Evolutionary conservation across 2,113 vertebrate genomes (phyloP).

Genomic region (Phrynocephalus versicolor): DNA sequence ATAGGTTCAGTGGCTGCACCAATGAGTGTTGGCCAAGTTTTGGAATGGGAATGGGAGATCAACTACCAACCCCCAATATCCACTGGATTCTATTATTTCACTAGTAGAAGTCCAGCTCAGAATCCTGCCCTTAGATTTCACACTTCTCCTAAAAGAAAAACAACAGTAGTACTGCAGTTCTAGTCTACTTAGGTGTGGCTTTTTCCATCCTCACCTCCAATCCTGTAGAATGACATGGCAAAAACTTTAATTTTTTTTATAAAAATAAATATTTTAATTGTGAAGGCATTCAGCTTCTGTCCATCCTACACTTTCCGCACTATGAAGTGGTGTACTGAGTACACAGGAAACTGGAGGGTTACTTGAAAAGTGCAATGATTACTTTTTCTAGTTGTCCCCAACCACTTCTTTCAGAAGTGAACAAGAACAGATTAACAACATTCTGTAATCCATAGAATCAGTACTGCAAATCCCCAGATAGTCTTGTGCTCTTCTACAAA

Average conservation of each 20-base stretch:
- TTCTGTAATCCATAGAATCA: not conserved
- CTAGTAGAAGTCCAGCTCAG: not conserved
- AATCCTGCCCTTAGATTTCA: conserved; percentile 12
- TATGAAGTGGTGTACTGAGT: conserved; percentile 27
- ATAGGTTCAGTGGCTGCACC: not conserved
- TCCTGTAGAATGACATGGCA: conserved; percentile 42
- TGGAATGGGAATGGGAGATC: not conserved
- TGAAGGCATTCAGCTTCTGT: conserved; percentile 46
- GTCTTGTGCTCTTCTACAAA: conserved; percentile 9
- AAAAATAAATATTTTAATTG: conserved; percentile 33
- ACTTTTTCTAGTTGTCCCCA: not conserved
- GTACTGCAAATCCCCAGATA: not conserved
- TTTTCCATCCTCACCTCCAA: not conserved
- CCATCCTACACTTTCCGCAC: conserved; percentile 27
- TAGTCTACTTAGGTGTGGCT: not conserved
- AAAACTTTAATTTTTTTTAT: conserved; percentile 34
- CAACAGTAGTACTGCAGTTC: conserved; percentile 45
- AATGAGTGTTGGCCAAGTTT: not conserved
- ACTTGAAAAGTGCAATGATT: conserved; percentile 21
- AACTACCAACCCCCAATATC: not conserved
- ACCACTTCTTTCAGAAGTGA: not conserved
- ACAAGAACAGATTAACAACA: not conserved
- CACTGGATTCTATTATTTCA: not conserved
- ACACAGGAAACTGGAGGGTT: conserved; percentile 24
- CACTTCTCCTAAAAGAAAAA: conserved; percentile 60